Evolutionary conservation across 2,888 invertebrate genomes (phyloP), one percentile per base, ranked within the genome.

Genomic region (Gibbula magus): DNA sequence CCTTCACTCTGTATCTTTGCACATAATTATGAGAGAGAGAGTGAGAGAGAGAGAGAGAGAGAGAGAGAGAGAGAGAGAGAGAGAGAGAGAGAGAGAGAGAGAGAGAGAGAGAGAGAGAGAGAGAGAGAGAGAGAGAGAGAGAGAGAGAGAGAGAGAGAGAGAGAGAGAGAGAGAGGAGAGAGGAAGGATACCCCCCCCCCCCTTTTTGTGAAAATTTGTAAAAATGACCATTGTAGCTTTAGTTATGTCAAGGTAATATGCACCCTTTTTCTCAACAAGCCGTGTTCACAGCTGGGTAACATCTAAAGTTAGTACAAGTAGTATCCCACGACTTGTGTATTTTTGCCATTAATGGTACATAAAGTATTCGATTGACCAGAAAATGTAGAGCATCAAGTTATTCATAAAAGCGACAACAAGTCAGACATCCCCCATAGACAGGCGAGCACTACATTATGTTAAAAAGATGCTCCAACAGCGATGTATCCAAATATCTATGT

Each of bases 61-160:
- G 20, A 61, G 79, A 66, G 32, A 54, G 70, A 61, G 79, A 76
- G 25, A 32, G 54, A 80, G 39, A 77, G 73, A 32, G 20, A 70
- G 73, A 80, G 25, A 56, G 56, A 77, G 54, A 80, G 56, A 32
- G 35, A 76, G 67, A 79, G 22, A 53, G 70, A 76, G 39, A 76
- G 67, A 51, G 66, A 56, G 61, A 54, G 52, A 51, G 54, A 45
- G 52, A 61, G 39, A 20, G 54, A 39, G 61, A 53, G 73, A 53
- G 35, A 32, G 67, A 45, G 32, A 7, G 22, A 61, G 79, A 66
- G 32, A 54, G 70, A 61, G 79, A 76, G 25, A 32, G 54, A 80
- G 39, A 77, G 73, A 32, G 20, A 70, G 73, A 80, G 25, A 56
- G 56, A 77, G 54, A 80, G 56, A 32, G 35, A 76, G 67, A 79